Conservation (phyloP, 2,113 vertebrate genomes). For the Acanthisitta chloris region DNA sequence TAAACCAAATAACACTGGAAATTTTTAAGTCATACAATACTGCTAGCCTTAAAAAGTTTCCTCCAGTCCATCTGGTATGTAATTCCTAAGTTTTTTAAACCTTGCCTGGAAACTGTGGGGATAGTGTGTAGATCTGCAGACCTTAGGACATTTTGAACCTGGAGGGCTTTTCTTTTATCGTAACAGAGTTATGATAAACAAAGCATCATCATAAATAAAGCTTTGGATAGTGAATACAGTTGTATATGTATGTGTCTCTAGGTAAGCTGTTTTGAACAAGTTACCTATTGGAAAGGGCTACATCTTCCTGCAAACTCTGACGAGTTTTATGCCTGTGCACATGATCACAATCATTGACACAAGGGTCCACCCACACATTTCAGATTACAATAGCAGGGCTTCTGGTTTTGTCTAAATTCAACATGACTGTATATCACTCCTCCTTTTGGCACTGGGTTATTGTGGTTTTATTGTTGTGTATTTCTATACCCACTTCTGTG, state of each 20-base stretch:
- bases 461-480: not conserved
- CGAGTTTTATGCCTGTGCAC: not conserved
- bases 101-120: not conserved
- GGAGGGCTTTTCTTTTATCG: not conserved
- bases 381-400: not conserved
- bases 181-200: not conserved
- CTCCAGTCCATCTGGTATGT: not conserved
- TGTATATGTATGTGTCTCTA: fast-evolving
- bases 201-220: not conserved
- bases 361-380: not conserved
- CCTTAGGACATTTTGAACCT: not conserved
- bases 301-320: not conserved
- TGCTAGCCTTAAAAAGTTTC: not conserved
- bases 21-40: not conserved
- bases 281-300: not conserved
- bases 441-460: not conserved
- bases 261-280: not conserved
- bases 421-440: not conserved
- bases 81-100: not conserved
- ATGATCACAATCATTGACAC: not conserved
- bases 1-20: not conserved
- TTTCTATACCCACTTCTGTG: not conserved
- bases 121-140: fast-evolving
- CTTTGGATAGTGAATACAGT: not conserved
- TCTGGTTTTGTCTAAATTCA: not conserved